Evolutionary conservation across 2,113 vertebrate species (phyloP).

Genomic region (Agelaius phoeniceus): DNA sequence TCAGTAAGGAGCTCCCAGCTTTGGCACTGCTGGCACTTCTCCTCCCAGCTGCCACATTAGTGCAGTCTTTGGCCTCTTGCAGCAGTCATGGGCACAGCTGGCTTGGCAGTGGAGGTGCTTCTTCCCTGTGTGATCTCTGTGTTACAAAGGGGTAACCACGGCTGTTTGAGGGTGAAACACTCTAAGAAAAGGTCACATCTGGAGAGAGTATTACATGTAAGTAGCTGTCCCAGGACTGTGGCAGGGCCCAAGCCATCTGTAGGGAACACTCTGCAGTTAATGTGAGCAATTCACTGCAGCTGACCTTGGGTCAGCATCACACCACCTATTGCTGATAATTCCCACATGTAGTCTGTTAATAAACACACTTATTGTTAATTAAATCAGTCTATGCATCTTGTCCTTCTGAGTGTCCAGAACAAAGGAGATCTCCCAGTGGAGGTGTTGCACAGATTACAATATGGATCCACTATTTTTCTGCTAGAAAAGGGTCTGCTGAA

Average conservation of each 20-base stretch:
- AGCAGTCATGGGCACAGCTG: neutral
- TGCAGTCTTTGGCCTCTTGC: neutral
- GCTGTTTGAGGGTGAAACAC: neutral
- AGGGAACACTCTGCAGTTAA: neutral
- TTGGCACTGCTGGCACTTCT: neutral
- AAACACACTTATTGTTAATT: neutral
- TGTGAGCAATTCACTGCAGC: neutral
- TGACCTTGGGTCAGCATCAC: neutral
- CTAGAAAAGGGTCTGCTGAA: neutral
- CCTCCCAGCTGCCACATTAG: neutral
- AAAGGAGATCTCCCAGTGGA: neutral
- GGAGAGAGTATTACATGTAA: neutral
- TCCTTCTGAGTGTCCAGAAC: neutral
- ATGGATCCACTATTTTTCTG: neutral
- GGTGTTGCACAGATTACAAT: neutral
- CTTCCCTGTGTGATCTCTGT: neutral
- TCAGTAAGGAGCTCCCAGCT: neutral
- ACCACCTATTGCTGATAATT: neutral
- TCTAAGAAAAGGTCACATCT: neutral
- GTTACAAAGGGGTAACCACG: neutral
- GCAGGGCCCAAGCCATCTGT: neutral
- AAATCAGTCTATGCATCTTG: neutral
- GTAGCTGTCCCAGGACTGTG: neutral
- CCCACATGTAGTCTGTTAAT: neutral
- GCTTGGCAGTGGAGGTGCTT: rapidly evolving